Base-by-base conservation (phyloP, 2,797 vertebrate genomes). In the Enteromius unitaeniatus region DNA sequence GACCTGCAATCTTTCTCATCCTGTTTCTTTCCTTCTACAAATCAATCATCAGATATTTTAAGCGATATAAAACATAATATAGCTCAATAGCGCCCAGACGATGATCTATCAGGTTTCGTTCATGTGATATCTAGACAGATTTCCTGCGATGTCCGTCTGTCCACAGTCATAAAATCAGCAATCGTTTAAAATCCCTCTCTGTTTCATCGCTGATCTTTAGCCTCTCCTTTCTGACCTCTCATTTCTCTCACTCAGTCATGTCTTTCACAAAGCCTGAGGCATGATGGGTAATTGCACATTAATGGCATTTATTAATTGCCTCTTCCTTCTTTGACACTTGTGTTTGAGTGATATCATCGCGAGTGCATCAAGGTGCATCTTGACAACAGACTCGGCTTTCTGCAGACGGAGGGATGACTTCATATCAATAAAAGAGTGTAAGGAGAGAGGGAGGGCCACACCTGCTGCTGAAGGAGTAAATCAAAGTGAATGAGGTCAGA, bases 381-480 rank as follows among this genome's bases (percentile, higher is more conserved):
- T 89, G 88, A 92, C 81, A 91, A 93, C 89, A 93, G 89, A 91
- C 89, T 91, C 88, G 78, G 91, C 90, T 93, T 94, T 91, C 88
- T 89, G 82, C 82, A 84, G 78, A 86, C n/a, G 34, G 31, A 86
- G 91, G 90, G 91, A 95, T 95, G 94, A 95, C 94, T 94, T 95
- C 93, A 95, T 95, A 91, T 94, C 93, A 94, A 94, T 94, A 95
- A 94, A 95, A 92, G 90, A 86, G 82, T 82, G 82, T 81, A 81
- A 80, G 79, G 5, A 86, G 80, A 85, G 76, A 86, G 82, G 51
- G 64, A 79, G 75, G 49, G 84, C 78, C 75, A 85, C 86, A 55
- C 93, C 91, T 84, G 89, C 82, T 90, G 84, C 86, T 86, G 60
- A 78, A 65, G 65, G 65, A 78, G 77, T 78, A 65, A 64, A 78